Conservation (phyloP, 2,797 vertebrate genomes). For the Pteronotus mesoamericanus region DNA sequence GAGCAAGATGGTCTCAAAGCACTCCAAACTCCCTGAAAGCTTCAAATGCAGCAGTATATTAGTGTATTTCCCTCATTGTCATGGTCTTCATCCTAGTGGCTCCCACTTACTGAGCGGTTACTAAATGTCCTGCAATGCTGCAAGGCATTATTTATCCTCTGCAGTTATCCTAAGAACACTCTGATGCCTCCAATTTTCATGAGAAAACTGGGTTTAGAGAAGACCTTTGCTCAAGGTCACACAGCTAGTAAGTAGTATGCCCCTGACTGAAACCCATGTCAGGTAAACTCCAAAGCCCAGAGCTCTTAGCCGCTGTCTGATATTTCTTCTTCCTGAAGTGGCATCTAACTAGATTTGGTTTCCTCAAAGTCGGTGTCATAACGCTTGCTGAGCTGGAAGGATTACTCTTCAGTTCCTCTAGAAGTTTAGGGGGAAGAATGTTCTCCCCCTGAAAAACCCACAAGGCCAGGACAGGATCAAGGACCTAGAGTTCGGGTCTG, state of each 20-base stretch:
- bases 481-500: neutral
- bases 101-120: neutral
- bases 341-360: neutral
- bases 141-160: neutral
- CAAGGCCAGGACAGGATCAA: neutral
- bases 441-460: neutral
- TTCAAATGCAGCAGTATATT: neutral
- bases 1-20: neutral
- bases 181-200: neutral
- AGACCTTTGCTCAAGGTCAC: conserved; percentile 20
- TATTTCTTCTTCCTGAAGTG: conserved; percentile 12
- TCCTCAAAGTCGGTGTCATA: neutral
- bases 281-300: neutral
- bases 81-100: neutral
- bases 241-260: neutral
- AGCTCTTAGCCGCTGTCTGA: neutral
- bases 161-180: neutral
- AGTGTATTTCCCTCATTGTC: neutral
- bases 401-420: neutral
- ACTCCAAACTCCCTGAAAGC: neutral
- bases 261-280: neutral
- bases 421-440: neutral
- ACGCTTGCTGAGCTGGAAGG: neutral
- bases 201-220: neutral
- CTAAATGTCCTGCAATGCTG: neutral